Percentiles rank a stretch among this genome's conserved stretches.
These are phyloP conservation scores for Thryonomys swinderianus DNA, from an alignment of 2,113 vertebrate species.

Conservation along the genomic window DNA sequence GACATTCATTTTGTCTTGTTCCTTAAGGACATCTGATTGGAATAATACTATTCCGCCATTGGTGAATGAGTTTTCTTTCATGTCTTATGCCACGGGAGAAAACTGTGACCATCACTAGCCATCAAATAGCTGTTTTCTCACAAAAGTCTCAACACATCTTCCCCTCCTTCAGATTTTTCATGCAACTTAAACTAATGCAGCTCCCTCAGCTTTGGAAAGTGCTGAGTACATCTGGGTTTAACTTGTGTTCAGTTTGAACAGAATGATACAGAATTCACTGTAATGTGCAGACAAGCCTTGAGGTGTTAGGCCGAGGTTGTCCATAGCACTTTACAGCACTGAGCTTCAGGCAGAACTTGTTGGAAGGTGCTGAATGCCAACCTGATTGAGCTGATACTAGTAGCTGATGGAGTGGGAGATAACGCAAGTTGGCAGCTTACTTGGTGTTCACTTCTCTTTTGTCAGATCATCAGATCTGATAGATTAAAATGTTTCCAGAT, in stretches of 20 bases:
- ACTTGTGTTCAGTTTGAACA: background rate
- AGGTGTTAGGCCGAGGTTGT: conserved; percentile 9
- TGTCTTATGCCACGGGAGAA: background rate
- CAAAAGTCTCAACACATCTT: background rate
- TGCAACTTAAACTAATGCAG: background rate
- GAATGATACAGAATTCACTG: background rate
- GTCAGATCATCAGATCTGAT: background rate
- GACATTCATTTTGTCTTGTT: background rate
- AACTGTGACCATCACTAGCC: background rate
- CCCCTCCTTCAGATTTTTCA: background rate
- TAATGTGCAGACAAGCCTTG: background rate
- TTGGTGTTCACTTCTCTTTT: background rate
- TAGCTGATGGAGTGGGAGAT: background rate
- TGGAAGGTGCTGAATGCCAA: background rate
- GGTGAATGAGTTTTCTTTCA: background rate
- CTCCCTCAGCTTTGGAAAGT: background rate
- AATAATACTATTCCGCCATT: background rate
- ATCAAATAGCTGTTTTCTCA: background rate
- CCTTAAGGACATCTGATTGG: background rate
- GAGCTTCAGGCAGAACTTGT: background rate
- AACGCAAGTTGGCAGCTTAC: background rate
- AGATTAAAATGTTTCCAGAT: background rate
- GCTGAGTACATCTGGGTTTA: background rate
- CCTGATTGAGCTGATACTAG: conserved; percentile 28
- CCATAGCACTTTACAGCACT: background rate